Evolutionary conservation across 2,797 vertebrate species (phyloP), one percentile per base, ranked within the genome.

Genomic region (Tympanoctomys barrerae): DNA sequence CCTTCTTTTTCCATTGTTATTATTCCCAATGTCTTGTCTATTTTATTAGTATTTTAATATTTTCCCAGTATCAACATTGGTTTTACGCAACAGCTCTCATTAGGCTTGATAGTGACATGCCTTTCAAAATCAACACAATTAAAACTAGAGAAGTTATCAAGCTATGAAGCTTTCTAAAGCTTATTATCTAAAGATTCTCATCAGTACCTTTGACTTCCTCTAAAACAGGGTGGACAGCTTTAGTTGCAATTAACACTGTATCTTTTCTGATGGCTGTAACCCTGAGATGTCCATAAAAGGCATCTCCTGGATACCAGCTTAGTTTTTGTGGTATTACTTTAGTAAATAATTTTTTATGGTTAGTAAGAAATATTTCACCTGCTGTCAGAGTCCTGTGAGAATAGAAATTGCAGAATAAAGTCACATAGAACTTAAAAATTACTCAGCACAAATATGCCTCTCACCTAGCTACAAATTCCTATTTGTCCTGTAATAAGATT

Each of bases 321-420:
- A 52, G 1, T 94, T 42, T 95, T 94, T 95, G 49, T 90, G 70
- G 46, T 89, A 57, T 71, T 96, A 54, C 36, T 96, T 97, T 89
- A 87, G 13, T 68, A 75, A 94, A 57, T 93, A 86, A 3, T 0
- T 5, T 93, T 91, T 94, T 95, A 86, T 46, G 71, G 39, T 73
- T 83, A 52, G 1, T n/a, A 16, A 75, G 78, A 96, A n/a, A 39
- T 95, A 88, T 31, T 57, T 82, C 10, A 92, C 24, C 14, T 70
- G 28, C 77, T 86, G 3, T 64, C 62, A 80, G 49, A 96, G 93
- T 91, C 78, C 71, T n/a, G 36, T 7, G 9, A 57, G 7, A 54
- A 33, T 33, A 91, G 82, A 81, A 73, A 19, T 33, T 22, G 14
- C 75, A 71, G 16, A 94, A 85, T 94, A 93, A 92, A 96, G 0